Evolutionary conservation across 2,113 vertebrate species (phyloP).

Genomic region (Nycticebus coucang): DNA sequence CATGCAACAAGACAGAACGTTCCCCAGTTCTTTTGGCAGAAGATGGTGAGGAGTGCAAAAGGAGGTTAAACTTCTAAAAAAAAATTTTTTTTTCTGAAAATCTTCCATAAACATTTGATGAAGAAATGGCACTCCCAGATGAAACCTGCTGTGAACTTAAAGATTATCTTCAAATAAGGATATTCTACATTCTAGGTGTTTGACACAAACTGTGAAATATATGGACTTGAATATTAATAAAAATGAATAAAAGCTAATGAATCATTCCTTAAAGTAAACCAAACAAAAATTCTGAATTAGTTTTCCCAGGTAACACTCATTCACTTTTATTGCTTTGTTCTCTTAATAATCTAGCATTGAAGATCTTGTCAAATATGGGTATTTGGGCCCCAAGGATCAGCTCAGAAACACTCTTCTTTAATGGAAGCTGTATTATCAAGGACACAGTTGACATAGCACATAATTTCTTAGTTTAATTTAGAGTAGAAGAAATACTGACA

Average conservation of each 20-base stretch:
- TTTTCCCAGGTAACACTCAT: slow-evolving; percentile 73
- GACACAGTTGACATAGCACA: slow-evolving; percentile 29
- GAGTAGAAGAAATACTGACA: slow-evolving; percentile 56
- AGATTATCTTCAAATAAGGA: slow-evolving; percentile 48
- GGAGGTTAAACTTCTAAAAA: not conserved
- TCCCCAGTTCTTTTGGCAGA: slow-evolving; percentile 53
- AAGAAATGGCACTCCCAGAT: not conserved
- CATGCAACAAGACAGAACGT: slow-evolving; percentile 60
- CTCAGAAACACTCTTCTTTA: slow-evolving; percentile 40
- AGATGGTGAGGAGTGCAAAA: not conserved
- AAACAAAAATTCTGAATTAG: slow-evolving; percentile 72
- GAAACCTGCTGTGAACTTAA: slow-evolving; percentile 37
- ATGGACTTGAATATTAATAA: slow-evolving; percentile 60
- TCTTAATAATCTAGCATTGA: slow-evolving; percentile 53
- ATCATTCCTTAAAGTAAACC: slow-evolving; percentile 79
- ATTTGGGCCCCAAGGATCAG: not conserved
- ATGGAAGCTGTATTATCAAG: slow-evolving; percentile 59
- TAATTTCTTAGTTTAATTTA: slow-evolving; percentile 60
- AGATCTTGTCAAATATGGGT: slow-evolving; percentile 61
- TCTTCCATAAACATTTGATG: slow-evolving; percentile 23
- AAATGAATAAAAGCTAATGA: slow-evolving; percentile 76
- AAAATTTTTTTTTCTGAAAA: slow-evolving; percentile 22
- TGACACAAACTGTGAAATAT: slow-evolving; percentile 69
- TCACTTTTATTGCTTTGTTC: slow-evolving; percentile 66
- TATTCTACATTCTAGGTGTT: slow-evolving; percentile 61